Evolutionary conservation across 2,797 vertebrate species (phyloP).

Genomic region (Callimico goeldii): DNA sequence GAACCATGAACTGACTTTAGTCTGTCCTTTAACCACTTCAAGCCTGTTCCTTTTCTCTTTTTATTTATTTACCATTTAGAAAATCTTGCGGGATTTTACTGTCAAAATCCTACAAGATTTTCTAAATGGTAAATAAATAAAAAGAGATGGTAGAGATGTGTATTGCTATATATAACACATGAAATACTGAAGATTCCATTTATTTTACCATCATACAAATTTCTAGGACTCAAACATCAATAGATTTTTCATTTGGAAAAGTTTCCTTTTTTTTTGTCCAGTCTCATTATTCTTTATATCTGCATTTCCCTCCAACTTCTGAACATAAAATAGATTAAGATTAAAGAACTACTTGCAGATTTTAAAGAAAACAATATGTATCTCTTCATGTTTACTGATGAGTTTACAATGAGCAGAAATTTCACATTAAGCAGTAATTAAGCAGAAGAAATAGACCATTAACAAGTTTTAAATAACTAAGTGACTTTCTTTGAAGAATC

Average conservation of each 20-base stretch:
- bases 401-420: neutral
- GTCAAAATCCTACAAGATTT: too few species aligned
- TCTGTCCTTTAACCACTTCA: neutral
- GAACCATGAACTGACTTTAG: neutral
- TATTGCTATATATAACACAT: neutral
- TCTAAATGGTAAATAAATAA: too few species aligned
- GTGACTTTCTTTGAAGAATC: neutral
- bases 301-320: neutral
- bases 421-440: constrained; percentile 7
- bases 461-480: constrained; percentile 21
- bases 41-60: neutral
- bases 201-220: neutral
- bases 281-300: neutral
- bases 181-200: neutral
- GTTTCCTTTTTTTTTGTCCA: neutral
- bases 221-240: neutral
- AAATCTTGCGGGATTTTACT: neutral
- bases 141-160: neutral
- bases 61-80: neutral
- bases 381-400: neutral
- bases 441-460: neutral
- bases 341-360: neutral
- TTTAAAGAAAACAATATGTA: neutral
- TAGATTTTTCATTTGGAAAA: neutral
- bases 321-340: neutral